phyloP scores from a whole-genome alignment of 2,888 invertebrate genomes.

The Trissolcus japonicus region DNA sequence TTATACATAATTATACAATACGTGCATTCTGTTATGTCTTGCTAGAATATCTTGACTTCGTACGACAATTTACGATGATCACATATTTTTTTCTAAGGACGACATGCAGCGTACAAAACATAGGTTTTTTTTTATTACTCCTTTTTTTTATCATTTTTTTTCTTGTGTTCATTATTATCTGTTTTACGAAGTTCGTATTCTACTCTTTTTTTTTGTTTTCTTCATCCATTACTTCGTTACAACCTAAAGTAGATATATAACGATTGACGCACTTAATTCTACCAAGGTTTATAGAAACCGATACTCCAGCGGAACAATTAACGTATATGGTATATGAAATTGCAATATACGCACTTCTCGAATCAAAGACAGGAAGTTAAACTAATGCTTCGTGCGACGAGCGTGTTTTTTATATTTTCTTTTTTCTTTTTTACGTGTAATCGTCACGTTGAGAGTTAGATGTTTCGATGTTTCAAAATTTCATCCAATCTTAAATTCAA shows the following conservation, averaged over 20 bases:
- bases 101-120: conserved; percentile 76
- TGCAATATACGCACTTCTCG: conserved; percentile 55
- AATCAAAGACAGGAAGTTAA: conserved; percentile 63
- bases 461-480: background rate
- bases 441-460: conserved; percentile 27
- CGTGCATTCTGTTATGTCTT: conserved; percentile 34
- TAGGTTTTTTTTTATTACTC: conserved; percentile 67
- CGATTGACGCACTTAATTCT: conserved; percentile 64
- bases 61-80: conserved; percentile 67
- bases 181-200: conserved; percentile 57
- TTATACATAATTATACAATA: conserved; percentile 52
- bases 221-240: conserved; percentile 64
- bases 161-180: conserved; percentile 58
- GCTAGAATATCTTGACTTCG: conserved; percentile 61
- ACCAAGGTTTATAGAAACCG: conserved; percentile 67
- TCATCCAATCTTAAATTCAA: background rate
- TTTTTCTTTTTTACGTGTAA: conserved; percentile 19
- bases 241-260: conserved; percentile 66
- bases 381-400: conserved; percentile 59
- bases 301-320: conserved; percentile 62
- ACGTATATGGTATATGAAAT: conserved; percentile 56
- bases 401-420: conserved; percentile 32
- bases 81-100: conserved; percentile 66
- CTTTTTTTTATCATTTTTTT: conserved; percentile 55
- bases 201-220: conserved; percentile 53